Percentiles rank a stretch among this genome's conserved stretches.
Evolutionary conservation across 2,113 vertebrate species (phyloP).

Genomic region (Lipotes vexillifer): DNA sequence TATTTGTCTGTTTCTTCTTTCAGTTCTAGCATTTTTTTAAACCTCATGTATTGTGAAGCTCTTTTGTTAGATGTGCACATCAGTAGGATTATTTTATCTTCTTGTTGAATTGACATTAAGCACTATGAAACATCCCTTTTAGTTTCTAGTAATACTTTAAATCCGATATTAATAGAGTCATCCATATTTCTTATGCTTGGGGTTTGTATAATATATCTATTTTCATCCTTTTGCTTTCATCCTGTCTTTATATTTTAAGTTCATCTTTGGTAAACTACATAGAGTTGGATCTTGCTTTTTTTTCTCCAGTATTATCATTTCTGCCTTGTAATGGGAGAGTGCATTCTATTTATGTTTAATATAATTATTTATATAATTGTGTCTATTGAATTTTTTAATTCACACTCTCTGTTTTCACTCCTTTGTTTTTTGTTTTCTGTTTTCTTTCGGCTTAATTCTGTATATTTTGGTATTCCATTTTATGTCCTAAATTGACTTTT

Average conservation of each 20-base stretch:
- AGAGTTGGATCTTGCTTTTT: neutral
- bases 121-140: neutral
- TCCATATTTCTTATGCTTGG: neutral
- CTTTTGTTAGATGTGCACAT: neutral
- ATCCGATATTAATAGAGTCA: neutral
- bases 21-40: neutral
- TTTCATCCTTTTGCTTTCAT: neutral
- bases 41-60: neutral
- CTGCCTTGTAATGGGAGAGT: neutral
- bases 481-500: neutral
- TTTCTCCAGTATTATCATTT: neutral
- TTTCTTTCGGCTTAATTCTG: neutral
- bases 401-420: neutral
- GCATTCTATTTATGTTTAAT: neutral
- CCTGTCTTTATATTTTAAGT: neutral
- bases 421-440: neutral
- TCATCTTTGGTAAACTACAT: neutral
- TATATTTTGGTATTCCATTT: neutral
- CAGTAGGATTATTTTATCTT: neutral
- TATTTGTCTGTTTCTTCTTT: conserved; percentile 2
- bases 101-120: neutral
- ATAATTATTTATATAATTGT: neutral
- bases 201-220: neutral
- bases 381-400: neutral
- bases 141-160: neutral